Evolutionary conservation across 2,888 invertebrate genomes (phyloP), one percentile per base, ranked within the genome.

Genomic region (Folsomia manolachei): DNA sequence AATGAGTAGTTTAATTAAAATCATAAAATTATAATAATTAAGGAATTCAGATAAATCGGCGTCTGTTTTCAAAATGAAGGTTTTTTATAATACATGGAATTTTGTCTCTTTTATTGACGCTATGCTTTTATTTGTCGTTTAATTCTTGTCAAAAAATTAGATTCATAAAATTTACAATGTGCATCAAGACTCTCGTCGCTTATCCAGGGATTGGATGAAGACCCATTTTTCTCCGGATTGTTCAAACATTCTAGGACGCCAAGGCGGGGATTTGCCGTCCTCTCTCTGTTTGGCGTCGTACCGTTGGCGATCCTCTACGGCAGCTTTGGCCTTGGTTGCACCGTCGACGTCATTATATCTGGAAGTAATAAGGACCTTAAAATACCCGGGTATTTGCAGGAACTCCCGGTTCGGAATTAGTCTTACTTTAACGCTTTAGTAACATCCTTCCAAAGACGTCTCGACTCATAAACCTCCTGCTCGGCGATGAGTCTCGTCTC

Each of bases 361-460:
- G 76, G 27, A 51, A n/a, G n/a, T n/a, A n/a, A n/a, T n/a, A n/a
- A n/a, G n/a, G n/a, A n/a, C n/a, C n/a, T n/a, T n/a, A n/a, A n/a
- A n/a, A n/a, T n/a, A n/a, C n/a, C n/a, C n/a, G n/a, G n/a, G n/a
- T n/a, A n/a, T n/a, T n/a, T n/a, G n/a, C n/a, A n/a, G n/a, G n/a
- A n/a, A n/a, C n/a, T n/a, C n/a, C n/a, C n/a, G n/a, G n/a, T n/a
- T n/a, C n/a, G n/a, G n/a, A n/a, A n/a, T n/a, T n/a, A n/a, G 26
- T 19, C 81, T 76, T 80, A 84, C 85, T 90, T 91, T 82, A 99
- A 88, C 77, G 95, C 95, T 81, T 92, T 91, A 14, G 98, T 99
- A 21, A 99, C 98, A 86, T 98, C 94, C 81, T 94, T 91, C 99
- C 99, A 99, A 82, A 99, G 88, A 83, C 90, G 90, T 75, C 97